phyloP scores from a whole-genome alignment of 92 coral and sea anemone species.

The Palythoa caribaeorum region DNA sequence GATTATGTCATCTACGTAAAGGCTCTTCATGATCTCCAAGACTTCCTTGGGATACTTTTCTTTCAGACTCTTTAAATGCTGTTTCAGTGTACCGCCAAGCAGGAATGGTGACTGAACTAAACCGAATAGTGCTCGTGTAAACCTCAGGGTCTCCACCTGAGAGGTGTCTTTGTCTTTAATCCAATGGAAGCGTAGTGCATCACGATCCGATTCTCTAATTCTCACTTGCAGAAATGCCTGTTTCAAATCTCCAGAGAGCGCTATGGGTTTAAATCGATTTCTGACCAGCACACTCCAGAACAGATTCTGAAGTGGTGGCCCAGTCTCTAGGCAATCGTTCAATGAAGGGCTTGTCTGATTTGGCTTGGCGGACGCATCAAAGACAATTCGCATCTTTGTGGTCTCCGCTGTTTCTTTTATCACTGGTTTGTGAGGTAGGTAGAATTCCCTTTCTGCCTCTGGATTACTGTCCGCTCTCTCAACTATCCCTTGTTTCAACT shows the following conservation, averaged over 20 bases:
- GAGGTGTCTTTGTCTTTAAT: conserved; percentile 2
- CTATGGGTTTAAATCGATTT: conserved; percentile 25
- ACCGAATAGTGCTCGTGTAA: conserved; percentile 42
- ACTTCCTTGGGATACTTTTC: conserved; percentile 41
- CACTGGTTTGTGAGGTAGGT: conserved; percentile 51
- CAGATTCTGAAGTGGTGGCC: conserved; percentile 29
- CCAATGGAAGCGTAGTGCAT: conserved; percentile 48
- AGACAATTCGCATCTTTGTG: conserved; percentile 46
- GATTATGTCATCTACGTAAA: conserved; percentile 74
- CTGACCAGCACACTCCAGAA: conserved; percentile 35
- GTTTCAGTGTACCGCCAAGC: conserved; percentile 35
- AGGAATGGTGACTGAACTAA: conserved; percentile 39
- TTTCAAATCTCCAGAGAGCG: conserved; percentile 25
- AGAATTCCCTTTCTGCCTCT: conserved; percentile 45
- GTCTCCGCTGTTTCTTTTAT: conserved; percentile 39
- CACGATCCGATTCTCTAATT: conserved; percentile 45
- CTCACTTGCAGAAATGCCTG: conserved; percentile 41
- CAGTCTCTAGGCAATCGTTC: conserved; percentile 29
- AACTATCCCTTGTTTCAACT: conserved; percentile 48
- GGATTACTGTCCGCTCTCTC: conserved; percentile 36
- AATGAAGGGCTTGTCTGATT: conserved; percentile 28
- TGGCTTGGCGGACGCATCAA: conserved; percentile 40
- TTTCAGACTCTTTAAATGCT: conserved; percentile 28
- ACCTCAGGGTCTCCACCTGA: conserved; percentile 7
- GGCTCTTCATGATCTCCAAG: conserved; percentile 57